Evolutionary conservation across 2,888 invertebrate species (phyloP).

Genomic region (Caenorhabditis japonica): DNA sequence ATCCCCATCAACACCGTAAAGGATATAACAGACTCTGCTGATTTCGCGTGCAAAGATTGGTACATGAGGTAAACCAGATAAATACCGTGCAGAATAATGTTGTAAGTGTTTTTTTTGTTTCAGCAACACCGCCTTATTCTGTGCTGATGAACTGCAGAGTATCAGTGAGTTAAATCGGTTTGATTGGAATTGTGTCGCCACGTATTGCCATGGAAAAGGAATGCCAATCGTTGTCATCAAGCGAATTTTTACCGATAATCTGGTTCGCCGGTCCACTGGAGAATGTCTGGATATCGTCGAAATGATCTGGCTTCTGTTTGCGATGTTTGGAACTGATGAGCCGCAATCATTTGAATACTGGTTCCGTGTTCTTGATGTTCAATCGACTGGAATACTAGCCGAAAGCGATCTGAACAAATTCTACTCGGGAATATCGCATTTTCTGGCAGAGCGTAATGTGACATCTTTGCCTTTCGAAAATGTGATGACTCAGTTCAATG

Average conservation of each 20-base stretch:
- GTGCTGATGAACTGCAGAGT: slow-evolving; percentile 15
- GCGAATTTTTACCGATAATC: slow-evolving; percentile 21
- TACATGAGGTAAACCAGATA: slow-evolving; percentile 30
- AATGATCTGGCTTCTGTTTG: slow-evolving; percentile 26
- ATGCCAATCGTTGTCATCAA: slow-evolving; percentile 8
- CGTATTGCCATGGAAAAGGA: slow-evolving; percentile 32
- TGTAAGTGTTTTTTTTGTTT: background rate
- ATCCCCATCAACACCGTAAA: slow-evolving; percentile 4
- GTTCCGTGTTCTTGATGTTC: slow-evolving; percentile 32
- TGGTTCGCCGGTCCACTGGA: slow-evolving; percentile 24
- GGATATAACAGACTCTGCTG: background rate
- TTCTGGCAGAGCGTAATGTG: slow-evolving; percentile 8
- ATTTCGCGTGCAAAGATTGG: slow-evolving; percentile 23
- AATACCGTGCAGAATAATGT: too few species aligned
- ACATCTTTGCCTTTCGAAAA: slow-evolving; percentile 22
- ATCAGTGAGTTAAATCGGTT: background rate
- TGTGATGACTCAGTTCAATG: slow-evolving; percentile 25
- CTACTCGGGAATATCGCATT: slow-evolving; percentile 14
- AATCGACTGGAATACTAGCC: slow-evolving; percentile 13
- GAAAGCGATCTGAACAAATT: background rate
- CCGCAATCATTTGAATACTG: slow-evolving; percentile 36
- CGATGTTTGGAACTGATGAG: slow-evolving; percentile 37
- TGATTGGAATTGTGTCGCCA: slow-evolving; percentile 7
- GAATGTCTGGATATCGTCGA: slow-evolving; percentile 11
- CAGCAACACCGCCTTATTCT: slow-evolving; percentile 19